phyloP scores from a whole-genome alignment of 2,888 invertebrate species.

The Linnaemya tessellans region DNA sequence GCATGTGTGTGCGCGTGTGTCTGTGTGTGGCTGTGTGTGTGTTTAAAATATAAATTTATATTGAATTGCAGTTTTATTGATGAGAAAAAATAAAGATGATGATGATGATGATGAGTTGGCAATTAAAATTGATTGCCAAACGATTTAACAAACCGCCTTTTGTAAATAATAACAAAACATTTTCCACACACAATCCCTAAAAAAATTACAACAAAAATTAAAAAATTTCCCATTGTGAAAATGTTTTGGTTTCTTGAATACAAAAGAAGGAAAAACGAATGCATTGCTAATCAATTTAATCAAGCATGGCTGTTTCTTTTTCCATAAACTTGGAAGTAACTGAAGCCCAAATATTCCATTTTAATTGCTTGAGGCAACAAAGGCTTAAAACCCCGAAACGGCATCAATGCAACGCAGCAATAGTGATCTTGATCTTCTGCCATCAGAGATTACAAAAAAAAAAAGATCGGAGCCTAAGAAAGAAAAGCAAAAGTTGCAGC shows the following conservation, averaged over 20 bases:
- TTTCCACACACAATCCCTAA: slow-evolving; percentile 41
- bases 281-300: slow-evolving; percentile 68
- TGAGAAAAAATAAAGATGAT: slow-evolving; percentile 19
- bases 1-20: slow-evolving; percentile 24
- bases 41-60: slow-evolving; percentile 63
- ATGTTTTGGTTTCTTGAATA: slow-evolving; percentile 14
- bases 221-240: slow-evolving; percentile 55
- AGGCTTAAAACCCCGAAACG: slow-evolving; percentile 22
- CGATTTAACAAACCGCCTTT: slow-evolving; percentile 70
- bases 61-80: slow-evolving; percentile 70
- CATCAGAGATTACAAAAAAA: slow-evolving; percentile 17
- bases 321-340: slow-evolving; percentile 29
- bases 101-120: slow-evolving; percentile 62
- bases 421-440: slow-evolving; percentile 38
- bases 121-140: slow-evolving; percentile 72
- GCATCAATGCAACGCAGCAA: slow-evolving; percentile 54
- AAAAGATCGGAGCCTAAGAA: slow-evolving; percentile 8
- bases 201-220: slow-evolving; percentile 16
- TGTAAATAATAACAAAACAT: slow-evolving; percentile 45
- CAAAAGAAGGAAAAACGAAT: slow-evolving; percentile 12
- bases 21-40: no score
- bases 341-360: slow-evolving; percentile 59
- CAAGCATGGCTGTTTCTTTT: slow-evolving; percentile 28
- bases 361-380: slow-evolving; percentile 8
- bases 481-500: slow-evolving; percentile 52